Percentiles rank a stretch among this genome's conserved stretches.
Evolutionary conservation across 2,113 vertebrate genomes (phyloP).

Genomic region (Girardinichthys multiradiatus): DNA sequence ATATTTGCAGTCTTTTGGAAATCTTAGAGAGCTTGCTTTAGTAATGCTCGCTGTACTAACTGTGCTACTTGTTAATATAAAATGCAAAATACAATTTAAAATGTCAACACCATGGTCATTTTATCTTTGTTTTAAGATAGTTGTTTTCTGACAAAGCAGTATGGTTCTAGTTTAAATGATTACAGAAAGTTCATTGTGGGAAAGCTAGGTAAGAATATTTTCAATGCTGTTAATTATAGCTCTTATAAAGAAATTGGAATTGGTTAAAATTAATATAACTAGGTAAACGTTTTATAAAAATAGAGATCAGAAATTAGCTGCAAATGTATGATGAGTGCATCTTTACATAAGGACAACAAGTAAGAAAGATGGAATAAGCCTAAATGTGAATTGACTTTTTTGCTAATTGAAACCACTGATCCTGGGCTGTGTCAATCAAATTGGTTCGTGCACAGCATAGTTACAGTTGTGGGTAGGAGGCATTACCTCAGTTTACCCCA

Average conservation of each 20-base stretch:
- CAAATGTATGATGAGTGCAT: background rate
- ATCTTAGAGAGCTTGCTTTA: no score
- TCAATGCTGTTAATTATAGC: background rate
- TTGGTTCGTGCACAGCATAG: conserved; percentile 31
- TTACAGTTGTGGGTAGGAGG: conserved; percentile 47
- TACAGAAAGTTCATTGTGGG: no score
- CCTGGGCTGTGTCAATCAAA: conserved; percentile 34
- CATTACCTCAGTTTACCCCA: conserved; percentile 67
- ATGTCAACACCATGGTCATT: no score
- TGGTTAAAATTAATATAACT: background rate
- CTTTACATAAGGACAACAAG: conserved; percentile 18
- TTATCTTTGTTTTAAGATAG: no score
- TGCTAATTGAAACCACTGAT: conserved; percentile 51
- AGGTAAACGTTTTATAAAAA: background rate
- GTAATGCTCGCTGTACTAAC: no score
- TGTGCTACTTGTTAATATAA: no score
- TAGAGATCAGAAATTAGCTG: background rate
- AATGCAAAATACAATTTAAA: no score
- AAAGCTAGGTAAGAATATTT: background rate
- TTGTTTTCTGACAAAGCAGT: no score
- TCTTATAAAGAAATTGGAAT: background rate
- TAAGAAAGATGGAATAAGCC: conserved; percentile 25
- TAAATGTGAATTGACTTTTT: conserved; percentile 38
- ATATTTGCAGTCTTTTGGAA: no score
- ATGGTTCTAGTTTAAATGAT: no score